These are phyloP conservation scores for Alentia gelatinosa DNA, from an alignment of 2,888 invertebrate genomes.

Conservation along the genomic window DNA sequence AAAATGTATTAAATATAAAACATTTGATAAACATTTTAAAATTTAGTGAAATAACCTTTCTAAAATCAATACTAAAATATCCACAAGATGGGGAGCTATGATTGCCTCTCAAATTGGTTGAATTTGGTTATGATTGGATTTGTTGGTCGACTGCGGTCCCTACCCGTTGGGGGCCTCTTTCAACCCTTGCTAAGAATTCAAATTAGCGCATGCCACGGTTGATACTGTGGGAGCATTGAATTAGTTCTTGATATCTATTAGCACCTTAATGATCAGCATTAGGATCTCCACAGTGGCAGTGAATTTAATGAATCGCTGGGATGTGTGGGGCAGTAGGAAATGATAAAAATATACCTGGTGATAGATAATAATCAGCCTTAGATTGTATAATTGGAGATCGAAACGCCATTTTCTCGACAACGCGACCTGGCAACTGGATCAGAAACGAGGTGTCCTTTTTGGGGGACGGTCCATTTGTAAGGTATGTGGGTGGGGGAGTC, in stretches of 20 bases:
- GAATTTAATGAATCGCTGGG: background rate
- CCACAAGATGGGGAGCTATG: no score
- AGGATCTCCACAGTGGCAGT: background rate
- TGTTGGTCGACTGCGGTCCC: no score
- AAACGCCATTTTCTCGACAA: background rate
- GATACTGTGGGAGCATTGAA: background rate
- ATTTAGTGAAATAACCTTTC: no score
- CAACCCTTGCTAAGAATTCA: background rate
- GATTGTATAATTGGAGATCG: slow-evolving; percentile 1
- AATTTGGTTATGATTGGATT: no score
- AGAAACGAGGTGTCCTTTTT: background rate
- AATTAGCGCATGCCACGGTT: background rate
- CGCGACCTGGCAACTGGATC: background rate
- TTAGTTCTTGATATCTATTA: slow-evolving; percentile 7
- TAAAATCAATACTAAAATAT: no score
- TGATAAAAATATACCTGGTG: background rate
- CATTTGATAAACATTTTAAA: no score
- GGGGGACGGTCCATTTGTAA: no score
- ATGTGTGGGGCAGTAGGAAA: background rate
- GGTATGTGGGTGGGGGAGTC: background rate
- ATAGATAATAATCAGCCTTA: background rate
- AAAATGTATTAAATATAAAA: no score
- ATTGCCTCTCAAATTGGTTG: no score
- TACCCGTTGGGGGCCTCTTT: no score
- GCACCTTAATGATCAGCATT: background rate